These are phyloP conservation scores for Falco concolor DNA, from an alignment of 2,797 vertebrate species.

Conservation along the genomic window DNA sequence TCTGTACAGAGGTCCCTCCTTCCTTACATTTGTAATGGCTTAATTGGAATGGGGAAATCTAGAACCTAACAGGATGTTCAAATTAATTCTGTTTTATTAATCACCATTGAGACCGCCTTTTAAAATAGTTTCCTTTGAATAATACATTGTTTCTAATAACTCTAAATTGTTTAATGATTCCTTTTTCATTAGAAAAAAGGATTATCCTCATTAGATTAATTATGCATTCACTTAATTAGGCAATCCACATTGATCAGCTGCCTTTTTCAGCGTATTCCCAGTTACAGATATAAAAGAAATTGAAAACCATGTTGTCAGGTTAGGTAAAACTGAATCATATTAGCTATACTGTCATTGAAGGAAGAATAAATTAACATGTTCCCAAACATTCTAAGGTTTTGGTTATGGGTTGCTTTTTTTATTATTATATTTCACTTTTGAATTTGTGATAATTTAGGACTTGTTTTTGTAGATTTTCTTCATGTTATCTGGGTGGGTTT, in stretches of 20 bases:
- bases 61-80: slow-evolving; percentile 2
- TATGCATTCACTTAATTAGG: slow-evolving; percentile 33
- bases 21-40: not conserved
- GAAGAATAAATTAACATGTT: not conserved
- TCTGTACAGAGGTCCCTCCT: not conserved
- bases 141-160: slow-evolving; percentile 49
- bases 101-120: not conserved
- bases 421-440: not conserved
- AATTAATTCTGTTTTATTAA: slow-evolving; percentile 42
- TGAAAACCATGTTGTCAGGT: not conserved
- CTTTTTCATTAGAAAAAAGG: slow-evolving; percentile 36
- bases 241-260: slow-evolving; percentile 15
- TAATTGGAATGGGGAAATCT: not conserved
- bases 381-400: not conserved
- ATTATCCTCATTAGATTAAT: slow-evolving; percentile 57
- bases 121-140: slow-evolving; percentile 48
- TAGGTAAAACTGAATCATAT: not conserved
- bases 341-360: not conserved
- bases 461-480: not conserved
- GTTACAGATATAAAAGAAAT: not conserved
- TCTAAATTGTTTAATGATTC: slow-evolving; percentile 12
- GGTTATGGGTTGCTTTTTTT: not conserved
- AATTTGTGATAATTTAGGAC: not conserved
- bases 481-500: not conserved
- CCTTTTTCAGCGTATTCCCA: not conserved